Evolutionary conservation across 2,797 vertebrate genomes (phyloP), one percentile per base, ranked within the genome.

Genomic region (Alectoris magna): DNA sequence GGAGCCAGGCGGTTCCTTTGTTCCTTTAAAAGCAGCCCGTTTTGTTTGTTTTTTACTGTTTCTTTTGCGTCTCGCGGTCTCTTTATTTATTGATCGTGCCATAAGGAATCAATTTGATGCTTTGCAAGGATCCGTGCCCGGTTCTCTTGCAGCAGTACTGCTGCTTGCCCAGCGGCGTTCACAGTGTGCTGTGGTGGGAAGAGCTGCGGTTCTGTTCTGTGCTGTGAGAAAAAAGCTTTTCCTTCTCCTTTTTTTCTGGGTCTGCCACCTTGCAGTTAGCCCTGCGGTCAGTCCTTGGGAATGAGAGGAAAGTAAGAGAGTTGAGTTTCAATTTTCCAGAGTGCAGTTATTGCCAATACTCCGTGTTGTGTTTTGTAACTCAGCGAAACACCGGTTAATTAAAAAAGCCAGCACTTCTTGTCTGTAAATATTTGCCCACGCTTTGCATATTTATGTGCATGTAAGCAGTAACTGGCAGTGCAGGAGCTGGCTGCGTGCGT

Each of bases 401-500:
- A 67, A 63, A 4, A 14, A 1, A 0, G 14, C 17, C 22, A 58
- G n/a, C 41, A 80, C 70, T 93, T 74, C 58, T 80, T 89, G 29
- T 51, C 88, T 75, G 53, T 88, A 87, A 96, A 87, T 87, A 88
- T 93, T 87, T 95, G 74, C 71, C 66, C 27, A 10, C 46, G 4
- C 76, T 83, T 94, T 93, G 34, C 66, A 29, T 87, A 77, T 83
- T 64, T 80, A 44, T 39, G 22, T 46, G 6, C 77, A 38, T 66
- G 82, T 88, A 71, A 62, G 60, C 48, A 79, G 10, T 79, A 58
- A 73, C 13, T 46, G 38, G 39, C 53, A 69, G 27, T 36, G 72
- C 64, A 48, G 10, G 31, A 84, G 66, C 56, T 4, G 14, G 34
- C 60, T 68, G 36, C 26, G 5, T 0, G 2, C 19, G 18, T 1